Percentiles rank a stretch among this genome's conserved stretches.
phyloP scores from a whole-genome alignment of 2,888 invertebrate genomes.

The Hetaerina titia region DNA sequence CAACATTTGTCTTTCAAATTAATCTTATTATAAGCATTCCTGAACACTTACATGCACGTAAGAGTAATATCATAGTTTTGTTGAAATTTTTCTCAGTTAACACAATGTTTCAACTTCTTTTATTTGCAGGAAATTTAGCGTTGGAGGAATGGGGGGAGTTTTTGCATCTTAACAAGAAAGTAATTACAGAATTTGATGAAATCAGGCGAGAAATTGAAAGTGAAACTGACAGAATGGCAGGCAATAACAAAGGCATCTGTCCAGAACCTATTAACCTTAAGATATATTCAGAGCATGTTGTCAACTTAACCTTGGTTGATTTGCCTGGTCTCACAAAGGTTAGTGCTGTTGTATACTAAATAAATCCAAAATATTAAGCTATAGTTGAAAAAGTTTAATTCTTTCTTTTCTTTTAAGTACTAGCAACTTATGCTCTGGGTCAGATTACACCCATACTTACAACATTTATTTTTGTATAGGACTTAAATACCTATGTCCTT shows the following conservation, averaged over 20 bases:
- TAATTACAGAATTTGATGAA: slow-evolving; percentile 94
- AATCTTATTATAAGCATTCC: no score
- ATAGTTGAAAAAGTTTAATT: not conserved
- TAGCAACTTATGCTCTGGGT: no score
- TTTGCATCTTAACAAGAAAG: slow-evolving; percentile 92
- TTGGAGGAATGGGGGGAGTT: slow-evolving; percentile 98
- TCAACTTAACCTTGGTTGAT: slow-evolving; percentile 97
- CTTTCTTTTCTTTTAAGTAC: no score
- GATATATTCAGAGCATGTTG: slow-evolving; percentile 96
- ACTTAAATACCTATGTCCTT: no score
- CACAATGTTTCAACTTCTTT: slow-evolving; percentile 66
- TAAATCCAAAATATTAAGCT: slow-evolving; percentile 44
- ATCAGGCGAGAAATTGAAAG: slow-evolving; percentile 95
- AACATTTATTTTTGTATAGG: no score
- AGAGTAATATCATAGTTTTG: not conserved
- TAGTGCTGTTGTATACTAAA: slow-evolving; percentile 70
- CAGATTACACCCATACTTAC: no score
- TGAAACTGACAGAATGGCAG: slow-evolving; percentile 97
- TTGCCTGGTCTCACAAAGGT: slow-evolving; percentile 98
- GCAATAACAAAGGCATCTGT: slow-evolving; percentile 97
- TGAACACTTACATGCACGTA: no score
- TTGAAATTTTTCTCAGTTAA: not conserved
- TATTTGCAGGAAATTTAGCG: slow-evolving; percentile 86
- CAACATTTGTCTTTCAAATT: not conserved
- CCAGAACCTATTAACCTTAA: slow-evolving; percentile 97